phyloP scores from a whole-genome alignment of 2,888 invertebrate genomes.

The Xestia ashworthii region DNA sequence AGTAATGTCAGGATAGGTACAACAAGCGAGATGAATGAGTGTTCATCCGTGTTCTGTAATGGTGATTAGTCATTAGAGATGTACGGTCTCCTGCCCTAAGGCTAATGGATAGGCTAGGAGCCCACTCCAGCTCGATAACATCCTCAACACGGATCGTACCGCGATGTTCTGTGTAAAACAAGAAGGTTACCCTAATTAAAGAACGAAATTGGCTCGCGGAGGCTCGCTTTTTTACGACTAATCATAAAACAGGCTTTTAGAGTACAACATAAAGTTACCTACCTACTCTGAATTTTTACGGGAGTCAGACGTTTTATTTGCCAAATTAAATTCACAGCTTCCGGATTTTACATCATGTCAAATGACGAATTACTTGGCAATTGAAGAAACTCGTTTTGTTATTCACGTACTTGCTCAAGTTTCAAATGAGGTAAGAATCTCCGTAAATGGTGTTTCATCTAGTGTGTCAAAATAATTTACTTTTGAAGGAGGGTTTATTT shows the following conservation, averaged over 20 bases:
- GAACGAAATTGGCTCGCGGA: constrained; percentile 83
- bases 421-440: constrained; percentile 22
- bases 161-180: constrained; percentile 76
- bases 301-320: constrained; percentile 77
- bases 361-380: constrained; percentile 69
- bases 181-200: constrained; percentile 85
- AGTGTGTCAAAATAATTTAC: constrained; percentile 32
- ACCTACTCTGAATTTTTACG: constrained; percentile 79
- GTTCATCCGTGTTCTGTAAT: constrained; percentile 30
- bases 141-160: constrained; percentile 48
- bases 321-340: constrained; percentile 79
- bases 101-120: constrained; percentile 29
- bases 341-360: constrained; percentile 73
- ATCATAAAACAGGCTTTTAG: constrained; percentile 87
- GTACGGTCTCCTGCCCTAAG: constrained; percentile 11
- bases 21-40: constrained; percentile 26
- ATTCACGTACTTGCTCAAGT: constrained; percentile 38
- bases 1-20: constrained; percentile 8
- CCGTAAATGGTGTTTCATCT: constrained; percentile 16
- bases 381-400: constrained; percentile 49
- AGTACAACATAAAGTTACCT: constrained; percentile 82
- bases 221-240: constrained; percentile 84
- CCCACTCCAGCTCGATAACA: constrained; percentile 25
- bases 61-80: constrained; percentile 45
- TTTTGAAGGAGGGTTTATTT: constrained; percentile 3